Evolutionary conservation across 2,113 vertebrate species (phyloP).

Genomic region (Carettochelys insculpta): DNA sequence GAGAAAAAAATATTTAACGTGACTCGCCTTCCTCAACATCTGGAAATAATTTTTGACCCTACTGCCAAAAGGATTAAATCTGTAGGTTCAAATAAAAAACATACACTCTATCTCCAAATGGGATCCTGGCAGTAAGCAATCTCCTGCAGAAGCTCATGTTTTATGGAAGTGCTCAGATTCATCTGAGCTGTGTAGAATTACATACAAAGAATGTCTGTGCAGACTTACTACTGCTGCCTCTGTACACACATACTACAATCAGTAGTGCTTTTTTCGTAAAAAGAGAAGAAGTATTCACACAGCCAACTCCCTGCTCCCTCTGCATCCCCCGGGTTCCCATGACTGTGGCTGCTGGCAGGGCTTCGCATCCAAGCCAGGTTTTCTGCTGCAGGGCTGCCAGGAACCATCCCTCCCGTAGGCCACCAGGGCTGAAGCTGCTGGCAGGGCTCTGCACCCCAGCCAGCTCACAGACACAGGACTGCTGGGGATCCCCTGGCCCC

Average conservation of each 20-base stretch:
- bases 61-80: neutral
- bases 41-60: neutral
- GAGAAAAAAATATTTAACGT: neutral
- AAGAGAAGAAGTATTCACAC: too few species aligned
- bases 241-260: neutral
- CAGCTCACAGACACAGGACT: too few species aligned
- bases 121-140: conserved; percentile 29
- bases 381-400: too few species aligned
- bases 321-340: too few species aligned
- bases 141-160: conserved; percentile 47
- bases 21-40: neutral
- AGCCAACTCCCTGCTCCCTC: too few species aligned
- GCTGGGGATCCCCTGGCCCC: too few species aligned
- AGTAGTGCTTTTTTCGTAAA: too few species aligned
- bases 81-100: neutral
- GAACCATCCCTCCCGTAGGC: too few species aligned
- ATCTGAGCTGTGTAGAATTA: conserved; percentile 54
- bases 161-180: conserved; percentile 56
- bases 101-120: neutral
- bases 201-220: conserved; percentile 5
- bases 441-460: too few species aligned
- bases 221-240: conserved; percentile 19
- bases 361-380: too few species aligned
- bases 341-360: too few species aligned
- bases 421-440: too few species aligned